These are phyloP conservation scores for Calonectris borealis DNA, from an alignment of 2,113 vertebrate species.

Conservation along the genomic window DNA sequence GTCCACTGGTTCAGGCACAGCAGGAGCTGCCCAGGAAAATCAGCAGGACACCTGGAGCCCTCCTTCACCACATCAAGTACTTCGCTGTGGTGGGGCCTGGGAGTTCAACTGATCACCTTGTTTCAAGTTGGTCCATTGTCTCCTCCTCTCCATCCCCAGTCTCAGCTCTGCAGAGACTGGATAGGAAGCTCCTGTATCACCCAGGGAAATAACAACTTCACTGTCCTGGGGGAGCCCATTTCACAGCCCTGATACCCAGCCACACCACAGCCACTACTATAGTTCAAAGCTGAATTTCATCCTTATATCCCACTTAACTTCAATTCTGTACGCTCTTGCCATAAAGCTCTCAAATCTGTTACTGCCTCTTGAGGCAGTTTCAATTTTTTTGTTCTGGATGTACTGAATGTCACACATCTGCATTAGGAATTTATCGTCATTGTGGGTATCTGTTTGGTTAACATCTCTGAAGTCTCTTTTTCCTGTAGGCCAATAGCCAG, in stretches of 20 bases:
- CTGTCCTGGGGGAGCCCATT: not conserved
- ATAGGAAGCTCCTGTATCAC: not conserved
- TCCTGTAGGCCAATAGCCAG: not conserved
- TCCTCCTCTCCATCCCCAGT: not conserved
- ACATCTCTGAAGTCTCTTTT: not conserved
- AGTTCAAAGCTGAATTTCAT: not conserved
- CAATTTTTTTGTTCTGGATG: not conserved
- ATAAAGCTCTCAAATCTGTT: not conserved
- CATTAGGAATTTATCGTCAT: not conserved
- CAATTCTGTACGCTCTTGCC: not conserved
- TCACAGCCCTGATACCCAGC: not conserved
- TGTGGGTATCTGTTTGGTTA: not conserved
- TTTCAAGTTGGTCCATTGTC: not conserved
- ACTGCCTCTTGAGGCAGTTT: not conserved
- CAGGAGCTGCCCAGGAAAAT: not conserved
- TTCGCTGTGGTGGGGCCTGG: not conserved
- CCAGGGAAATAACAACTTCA: not conserved
- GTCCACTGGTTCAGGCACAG: not conserved
- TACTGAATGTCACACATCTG: not conserved
- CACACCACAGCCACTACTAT: not conserved
- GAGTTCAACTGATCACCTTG: accelerated
- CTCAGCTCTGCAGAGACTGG: not conserved
- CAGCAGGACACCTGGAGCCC: not conserved
- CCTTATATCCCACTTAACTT: not conserved
- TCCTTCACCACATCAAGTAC: not conserved